These are phyloP conservation scores for Phodopus roborovskii DNA, from an alignment of 2,113 vertebrate species.

Conservation along the genomic window DNA sequence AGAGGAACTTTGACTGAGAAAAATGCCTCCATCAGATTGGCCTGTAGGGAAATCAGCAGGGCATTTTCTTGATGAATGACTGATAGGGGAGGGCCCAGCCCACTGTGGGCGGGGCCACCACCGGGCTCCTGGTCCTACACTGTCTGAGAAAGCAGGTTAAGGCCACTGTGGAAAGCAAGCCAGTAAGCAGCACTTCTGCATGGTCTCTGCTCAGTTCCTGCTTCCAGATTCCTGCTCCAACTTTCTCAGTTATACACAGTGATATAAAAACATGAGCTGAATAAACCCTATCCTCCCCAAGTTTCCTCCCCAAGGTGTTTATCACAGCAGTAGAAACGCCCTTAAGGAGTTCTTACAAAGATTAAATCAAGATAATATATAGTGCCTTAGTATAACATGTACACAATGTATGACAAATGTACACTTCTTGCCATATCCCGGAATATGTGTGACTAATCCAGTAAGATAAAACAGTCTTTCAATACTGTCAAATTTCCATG, in stretches of 20 bases:
- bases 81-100: neutral
- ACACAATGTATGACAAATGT: conserved; percentile 42
- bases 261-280: neutral
- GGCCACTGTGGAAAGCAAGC: neutral
- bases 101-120: neutral
- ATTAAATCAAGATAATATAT: neutral
- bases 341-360: neutral
- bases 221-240: neutral
- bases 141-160: neutral
- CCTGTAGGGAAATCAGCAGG: neutral
- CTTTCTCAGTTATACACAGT: neutral
- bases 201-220: neutral
- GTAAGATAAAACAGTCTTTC: conserved; percentile 51
- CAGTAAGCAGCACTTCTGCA: neutral
- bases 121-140: neutral
- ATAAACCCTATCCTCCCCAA: neutral
- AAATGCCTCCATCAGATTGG: neutral
- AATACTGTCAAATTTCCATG: conserved; percentile 58
- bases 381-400: neutral
- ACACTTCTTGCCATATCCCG: conserved; percentile 48
- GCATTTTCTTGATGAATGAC: neutral
- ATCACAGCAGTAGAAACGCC: too few relatives aligned
- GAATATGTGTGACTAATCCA: conserved; percentile 63
- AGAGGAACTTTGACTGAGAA: neutral
- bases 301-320: neutral